These are phyloP conservation scores for Busseola fusca DNA, from an alignment of 2,888 invertebrate species.

Conservation along the genomic window DNA sequence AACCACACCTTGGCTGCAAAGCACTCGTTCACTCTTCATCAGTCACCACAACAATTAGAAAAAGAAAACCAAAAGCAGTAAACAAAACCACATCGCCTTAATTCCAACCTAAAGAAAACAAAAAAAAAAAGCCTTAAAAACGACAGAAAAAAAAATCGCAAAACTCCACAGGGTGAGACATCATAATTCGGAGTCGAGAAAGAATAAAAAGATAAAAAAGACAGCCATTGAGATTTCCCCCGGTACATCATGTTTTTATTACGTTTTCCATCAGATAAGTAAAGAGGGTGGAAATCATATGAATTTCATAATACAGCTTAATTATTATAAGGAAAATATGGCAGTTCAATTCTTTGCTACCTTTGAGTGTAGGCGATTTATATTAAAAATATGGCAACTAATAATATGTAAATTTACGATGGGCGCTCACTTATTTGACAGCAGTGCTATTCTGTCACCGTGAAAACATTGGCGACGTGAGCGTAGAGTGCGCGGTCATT, in stretches of 20 bases:
- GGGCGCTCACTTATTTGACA: too few relatives aligned
- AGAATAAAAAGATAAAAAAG: constrained; percentile 75
- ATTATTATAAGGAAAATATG: constrained; percentile 51
- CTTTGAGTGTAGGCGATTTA: constrained; percentile 15
- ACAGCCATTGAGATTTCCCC: constrained; percentile 79
- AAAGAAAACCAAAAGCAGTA: constrained; percentile 7
- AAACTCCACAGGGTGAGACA: constrained; percentile 66
- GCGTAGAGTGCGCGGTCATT: too few relatives aligned
- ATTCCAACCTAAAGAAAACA: constrained; percentile 43
- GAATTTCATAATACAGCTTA: constrained; percentile 59
- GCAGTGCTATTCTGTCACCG: too few relatives aligned
- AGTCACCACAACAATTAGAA: constrained; percentile 2
- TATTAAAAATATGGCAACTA: too few relatives aligned
- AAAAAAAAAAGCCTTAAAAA: constrained; percentile 58
- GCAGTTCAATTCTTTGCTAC: constrained; percentile 11
- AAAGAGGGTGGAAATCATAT: constrained; percentile 62
- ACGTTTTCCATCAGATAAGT: constrained; percentile 77
- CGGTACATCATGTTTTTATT: constrained; percentile 79
- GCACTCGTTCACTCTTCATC: constrained; percentile 28
- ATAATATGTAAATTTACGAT: too few relatives aligned
- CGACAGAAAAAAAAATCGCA: constrained; percentile 50
- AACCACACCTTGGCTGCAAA: neutral
- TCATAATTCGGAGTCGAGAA: constrained; percentile 72
- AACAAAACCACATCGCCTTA: constrained; percentile 56
- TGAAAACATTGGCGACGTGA: too few relatives aligned